Evolutionary conservation across 2,888 invertebrate species (phyloP).

Genomic region (Tenthredo distinguenda): DNA sequence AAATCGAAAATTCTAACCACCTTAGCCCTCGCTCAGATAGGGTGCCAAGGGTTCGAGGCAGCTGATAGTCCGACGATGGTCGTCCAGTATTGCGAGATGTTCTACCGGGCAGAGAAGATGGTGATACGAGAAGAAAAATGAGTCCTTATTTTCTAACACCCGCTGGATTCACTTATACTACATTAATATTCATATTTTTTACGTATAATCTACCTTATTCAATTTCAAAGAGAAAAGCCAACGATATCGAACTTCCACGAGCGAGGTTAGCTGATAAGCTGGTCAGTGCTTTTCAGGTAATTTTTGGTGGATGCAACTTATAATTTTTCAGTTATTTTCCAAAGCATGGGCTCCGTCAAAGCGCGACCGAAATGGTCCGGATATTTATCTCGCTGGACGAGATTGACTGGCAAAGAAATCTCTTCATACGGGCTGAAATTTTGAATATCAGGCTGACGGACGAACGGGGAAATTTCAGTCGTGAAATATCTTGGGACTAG

Average conservation of each 20-base stretch:
- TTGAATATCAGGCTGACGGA: constrained; percentile 31
- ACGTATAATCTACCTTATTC: neutral
- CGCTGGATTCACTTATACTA: too few species aligned
- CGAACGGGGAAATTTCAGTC: constrained; percentile 25
- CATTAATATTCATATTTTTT: neutral
- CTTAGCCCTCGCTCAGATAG: constrained; percentile 14
- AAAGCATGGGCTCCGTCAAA: constrained; percentile 11
- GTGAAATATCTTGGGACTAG: constrained; percentile 31
- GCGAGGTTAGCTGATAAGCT: constrained; percentile 33
- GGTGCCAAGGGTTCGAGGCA: constrained; percentile 46
- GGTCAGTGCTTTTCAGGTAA: constrained; percentile 16
- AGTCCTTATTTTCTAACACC: too few species aligned
- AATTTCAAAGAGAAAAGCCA: constrained; percentile 7
- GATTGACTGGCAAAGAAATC: neutral
- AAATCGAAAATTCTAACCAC: constrained; percentile 20
- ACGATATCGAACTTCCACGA: neutral
- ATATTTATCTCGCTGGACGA: neutral
- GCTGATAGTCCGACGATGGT: constrained; percentile 7
- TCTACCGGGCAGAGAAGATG: neutral
- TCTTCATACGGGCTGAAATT: constrained; percentile 51
- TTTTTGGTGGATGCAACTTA: constrained; percentile 36
- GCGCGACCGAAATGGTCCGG: neutral
- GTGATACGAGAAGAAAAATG: neutral
- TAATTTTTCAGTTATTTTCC: constrained; percentile 36
- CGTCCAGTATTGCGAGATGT: constrained; percentile 32